phyloP scores from a whole-genome alignment of 2,888 invertebrate genomes.

The Euplexia lucipara region DNA sequence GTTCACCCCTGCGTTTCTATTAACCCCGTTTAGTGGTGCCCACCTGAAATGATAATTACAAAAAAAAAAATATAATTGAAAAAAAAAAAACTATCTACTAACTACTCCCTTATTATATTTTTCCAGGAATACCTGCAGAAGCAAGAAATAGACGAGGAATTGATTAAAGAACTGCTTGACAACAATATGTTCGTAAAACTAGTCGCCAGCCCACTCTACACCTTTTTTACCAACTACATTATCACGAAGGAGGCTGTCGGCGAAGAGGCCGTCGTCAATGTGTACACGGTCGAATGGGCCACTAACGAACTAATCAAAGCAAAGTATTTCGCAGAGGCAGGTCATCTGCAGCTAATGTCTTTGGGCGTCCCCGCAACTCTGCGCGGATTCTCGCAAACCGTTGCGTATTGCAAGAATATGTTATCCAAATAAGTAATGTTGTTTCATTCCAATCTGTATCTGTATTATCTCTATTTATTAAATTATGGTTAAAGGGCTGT shows the following conservation, averaged over 20 bases:
- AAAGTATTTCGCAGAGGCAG: slow-evolving; percentile 82
- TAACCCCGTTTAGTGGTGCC: no score
- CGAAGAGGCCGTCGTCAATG: slow-evolving; percentile 53
- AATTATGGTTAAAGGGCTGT: slow-evolving; percentile 53
- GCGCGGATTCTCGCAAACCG: slow-evolving; percentile 81
- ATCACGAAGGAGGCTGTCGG: slow-evolving; percentile 59
- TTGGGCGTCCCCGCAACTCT: slow-evolving; percentile 79
- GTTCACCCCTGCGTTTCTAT: no score
- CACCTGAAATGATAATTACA: no score
- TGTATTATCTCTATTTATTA: slow-evolving; percentile 58
- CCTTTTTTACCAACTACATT: slow-evolving; percentile 77
- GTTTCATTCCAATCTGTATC: slow-evolving; percentile 53
- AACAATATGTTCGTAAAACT: slow-evolving; percentile 80
- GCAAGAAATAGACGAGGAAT: slow-evolving; percentile 78
- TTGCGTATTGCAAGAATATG: slow-evolving; percentile 77
- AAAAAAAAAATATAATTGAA: no score
- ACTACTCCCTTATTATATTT: no score
- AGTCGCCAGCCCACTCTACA: slow-evolving; percentile 80
- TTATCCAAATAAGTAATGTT: slow-evolving; percentile 57
- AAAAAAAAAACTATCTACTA: no score
- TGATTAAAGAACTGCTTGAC: slow-evolving; percentile 82
- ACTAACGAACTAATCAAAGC: slow-evolving; percentile 75
- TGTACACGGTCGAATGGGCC: slow-evolving; percentile 80
- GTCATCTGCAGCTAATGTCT: slow-evolving; percentile 78
- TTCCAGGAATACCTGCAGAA: slow-evolving; percentile 76